Evolutionary conservation across 2,113 vertebrate genomes (phyloP).

Genomic region (Ellobius talpinus): DNA sequence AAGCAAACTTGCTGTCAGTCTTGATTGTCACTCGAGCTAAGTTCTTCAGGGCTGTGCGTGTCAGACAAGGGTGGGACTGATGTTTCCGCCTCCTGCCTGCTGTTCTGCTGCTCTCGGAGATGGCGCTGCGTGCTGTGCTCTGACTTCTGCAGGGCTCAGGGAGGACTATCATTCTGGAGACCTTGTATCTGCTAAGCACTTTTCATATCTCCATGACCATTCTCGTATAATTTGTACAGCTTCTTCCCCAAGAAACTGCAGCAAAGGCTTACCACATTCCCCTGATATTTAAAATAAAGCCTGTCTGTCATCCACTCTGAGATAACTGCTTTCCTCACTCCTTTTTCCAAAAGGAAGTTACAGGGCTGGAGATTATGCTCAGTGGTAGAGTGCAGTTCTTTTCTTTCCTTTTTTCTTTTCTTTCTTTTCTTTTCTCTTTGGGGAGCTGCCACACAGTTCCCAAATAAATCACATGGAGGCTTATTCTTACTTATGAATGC

Average conservation of each 20-base stretch:
- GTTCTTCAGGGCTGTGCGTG: neutral
- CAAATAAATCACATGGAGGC: no score
- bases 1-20: conserved; percentile 11
- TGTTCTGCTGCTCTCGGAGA: neutral
- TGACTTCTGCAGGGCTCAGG: neutral
- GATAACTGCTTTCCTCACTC: neutral
- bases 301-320: neutral
- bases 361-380: no score
- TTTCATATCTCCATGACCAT: neutral
- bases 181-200: neutral
- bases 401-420: no score
- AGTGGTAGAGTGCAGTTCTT: neutral
- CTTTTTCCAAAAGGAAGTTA: neutral
- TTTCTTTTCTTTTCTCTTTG: no score
- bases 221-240: conserved; percentile 17
- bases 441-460: no score
- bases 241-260: conserved; percentile 33
- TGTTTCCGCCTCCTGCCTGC: neutral
- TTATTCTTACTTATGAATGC: no score
- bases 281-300: neutral
- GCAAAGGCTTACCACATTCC: neutral
- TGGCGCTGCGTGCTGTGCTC: neutral
- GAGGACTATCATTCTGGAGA: neutral
- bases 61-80: neutral
- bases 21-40: neutral